Evolutionary conservation across 2,888 invertebrate genomes (phyloP).

Genomic region (Tuta absoluta): DNA sequence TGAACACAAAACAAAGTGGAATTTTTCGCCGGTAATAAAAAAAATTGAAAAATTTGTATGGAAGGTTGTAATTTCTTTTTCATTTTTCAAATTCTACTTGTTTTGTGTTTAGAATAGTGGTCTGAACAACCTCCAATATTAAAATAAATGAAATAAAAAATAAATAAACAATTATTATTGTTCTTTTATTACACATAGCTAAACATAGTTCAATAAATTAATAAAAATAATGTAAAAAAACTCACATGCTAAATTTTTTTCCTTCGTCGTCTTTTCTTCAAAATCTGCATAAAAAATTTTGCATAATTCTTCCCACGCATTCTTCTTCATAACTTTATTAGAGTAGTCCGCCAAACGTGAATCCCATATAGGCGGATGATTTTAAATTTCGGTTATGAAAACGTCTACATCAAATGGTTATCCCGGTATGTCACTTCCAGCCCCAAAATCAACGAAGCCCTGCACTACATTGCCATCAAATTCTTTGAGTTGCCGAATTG

Average conservation of each 20-base stretch:
- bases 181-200: too few relatives aligned
- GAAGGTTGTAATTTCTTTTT: too few relatives aligned
- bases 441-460: neutral
- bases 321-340: constrained; percentile 27
- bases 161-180: too few relatives aligned
- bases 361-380: neutral
- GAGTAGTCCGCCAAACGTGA: constrained; percentile 21
- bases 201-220: neutral
- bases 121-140: too few relatives aligned
- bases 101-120: too few relatives aligned
- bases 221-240: neutral
- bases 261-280: constrained; percentile 12
- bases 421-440: neutral
- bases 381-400: neutral
- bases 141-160: too few relatives aligned
- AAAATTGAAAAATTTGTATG: too few relatives aligned
- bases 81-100: too few relatives aligned
- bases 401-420: neutral
- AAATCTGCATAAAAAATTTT: constrained; percentile 18
- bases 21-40: too few relatives aligned
- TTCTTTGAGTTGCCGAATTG: neutral
- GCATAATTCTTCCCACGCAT: constrained; percentile 27
- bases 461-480: neutral
- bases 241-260: constrained; percentile 23
- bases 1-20: too few relatives aligned